A percentile compares a stretch with the other conserved stretches of the same genome.
Conservation (phyloP, 1,140 invertebrate species). For the Trichomalopsis sarcophagae region DNA sequence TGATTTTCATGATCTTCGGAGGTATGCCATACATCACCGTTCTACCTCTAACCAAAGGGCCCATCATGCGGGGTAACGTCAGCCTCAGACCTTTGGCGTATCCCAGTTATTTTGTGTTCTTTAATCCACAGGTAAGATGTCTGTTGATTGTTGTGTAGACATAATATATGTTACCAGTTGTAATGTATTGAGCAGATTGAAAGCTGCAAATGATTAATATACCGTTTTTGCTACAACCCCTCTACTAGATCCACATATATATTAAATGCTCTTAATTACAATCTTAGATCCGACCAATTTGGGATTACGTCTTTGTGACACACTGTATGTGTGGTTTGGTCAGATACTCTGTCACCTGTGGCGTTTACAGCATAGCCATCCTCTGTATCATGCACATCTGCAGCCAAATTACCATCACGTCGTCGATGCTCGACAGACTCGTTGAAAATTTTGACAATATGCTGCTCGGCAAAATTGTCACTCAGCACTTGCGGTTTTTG, state of each 20-base stretch:
- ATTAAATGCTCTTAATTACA: not conserved
- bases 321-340: constrained; percentile 59
- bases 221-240: too few species aligned
- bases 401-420: constrained; percentile 57
- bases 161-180: too few species aligned
- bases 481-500: constrained; percentile 39
- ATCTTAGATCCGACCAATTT: constrained; percentile 54
- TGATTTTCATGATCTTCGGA: constrained; percentile 52
- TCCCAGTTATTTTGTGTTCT: constrained; percentile 56
- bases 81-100: constrained; percentile 52
- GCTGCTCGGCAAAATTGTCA: constrained; percentile 16
- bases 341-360: constrained; percentile 57
- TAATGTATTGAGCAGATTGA: too few species aligned
- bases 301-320: constrained; percentile 58
- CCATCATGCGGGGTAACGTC: not conserved
- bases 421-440: constrained; percentile 47
- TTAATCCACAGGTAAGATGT: constrained; percentile 52
- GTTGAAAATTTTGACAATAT: constrained; percentile 17
- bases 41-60: constrained; percentile 43
- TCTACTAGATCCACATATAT: too few species aligned
- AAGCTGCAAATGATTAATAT: too few species aligned
- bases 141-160: not conserved
- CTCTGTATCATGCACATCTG: constrained; percentile 61
- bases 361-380: constrained; percentile 57
- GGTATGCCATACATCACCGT: constrained; percentile 55